These are phyloP conservation scores for Antrozous pallidus DNA, from an alignment of 2,797 vertebrate genomes.

Conservation along the genomic window DNA sequence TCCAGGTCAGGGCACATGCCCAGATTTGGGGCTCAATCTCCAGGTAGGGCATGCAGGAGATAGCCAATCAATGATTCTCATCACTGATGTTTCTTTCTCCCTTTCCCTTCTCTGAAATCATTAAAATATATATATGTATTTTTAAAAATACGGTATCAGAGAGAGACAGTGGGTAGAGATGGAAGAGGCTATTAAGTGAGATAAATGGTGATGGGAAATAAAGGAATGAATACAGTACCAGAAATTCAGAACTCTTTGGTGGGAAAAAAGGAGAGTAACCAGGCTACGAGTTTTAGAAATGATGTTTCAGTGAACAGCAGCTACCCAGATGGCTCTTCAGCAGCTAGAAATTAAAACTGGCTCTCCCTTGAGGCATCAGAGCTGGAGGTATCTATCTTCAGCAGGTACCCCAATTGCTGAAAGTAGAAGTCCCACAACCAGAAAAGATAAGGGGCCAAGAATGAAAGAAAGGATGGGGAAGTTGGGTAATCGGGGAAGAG, in stretches of 20 bases:
- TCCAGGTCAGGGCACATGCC: no score
- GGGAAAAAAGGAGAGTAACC: not conserved
- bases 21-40: no score
- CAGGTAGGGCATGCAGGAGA: no score
- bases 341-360: not conserved
- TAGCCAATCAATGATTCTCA: no score
- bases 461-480: not conserved
- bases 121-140: no score
- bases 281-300: not conserved
- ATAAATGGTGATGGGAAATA: not conserved
- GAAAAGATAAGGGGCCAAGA: not conserved
- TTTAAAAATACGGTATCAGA: not conserved
- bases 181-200: not conserved
- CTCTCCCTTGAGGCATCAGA: not conserved
- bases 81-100: no score
- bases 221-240: not conserved
- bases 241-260: not conserved
- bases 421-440: not conserved
- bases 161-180: not conserved
- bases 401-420: not conserved
- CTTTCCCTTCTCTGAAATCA: no score
- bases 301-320: not conserved
- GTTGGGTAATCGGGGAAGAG: not conserved
- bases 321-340: not conserved
- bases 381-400: not conserved